Base-by-base conservation (phyloP, 2,797 vertebrate genomes). In the Chloroceryle amazona region DNA sequence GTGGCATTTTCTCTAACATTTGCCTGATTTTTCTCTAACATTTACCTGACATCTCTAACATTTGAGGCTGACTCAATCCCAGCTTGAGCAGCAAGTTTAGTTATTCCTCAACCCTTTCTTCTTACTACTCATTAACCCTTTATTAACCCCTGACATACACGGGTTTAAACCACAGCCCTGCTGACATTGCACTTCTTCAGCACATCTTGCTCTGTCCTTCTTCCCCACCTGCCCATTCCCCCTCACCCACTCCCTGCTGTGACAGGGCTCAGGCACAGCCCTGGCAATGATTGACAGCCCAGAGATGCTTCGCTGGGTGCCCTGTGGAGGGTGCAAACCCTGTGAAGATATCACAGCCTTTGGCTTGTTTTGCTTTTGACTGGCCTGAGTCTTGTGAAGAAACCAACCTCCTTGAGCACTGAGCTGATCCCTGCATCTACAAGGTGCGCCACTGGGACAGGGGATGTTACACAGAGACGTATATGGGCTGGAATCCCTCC, bases 381-480 rank as follows among this genome's bases (percentile, higher is more conserved):
- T 88, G 3, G 5, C 9, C 29, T 42, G n/a, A 61, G 41, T 13
- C 9, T 19, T 3, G 6, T 23, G 31, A 31, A 66, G 33, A 68
- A 41, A 52, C 31, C 7, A 21, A 9, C 11, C 8, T 39, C 26
- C 39, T 25, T 35, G n/a, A 76, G 22, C 37, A 7, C 22, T 15
- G 21, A 70, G 16, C 31, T 33, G 26, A 37, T 18, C 6, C 11
- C 28, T 8, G 19, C 31, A 20, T 21, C 16, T 75, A 14, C 7
- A 18, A 47, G 75, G 28, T 22, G 5, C 1, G 0, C 13, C 0
- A 1, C 35, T 29, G n/a, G 13, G 13, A 3, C 7, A 11, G 10
- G 8, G 6, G 4, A n/a, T 46, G 21, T 25, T n/a, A 46, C 21
- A 9, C 8, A 47, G 3, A 2, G 35, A 62, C 13, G 10, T 41